Evolutionary conservation across 2,888 invertebrate species (phyloP).

Genomic region (Drosophila colorata): DNA sequence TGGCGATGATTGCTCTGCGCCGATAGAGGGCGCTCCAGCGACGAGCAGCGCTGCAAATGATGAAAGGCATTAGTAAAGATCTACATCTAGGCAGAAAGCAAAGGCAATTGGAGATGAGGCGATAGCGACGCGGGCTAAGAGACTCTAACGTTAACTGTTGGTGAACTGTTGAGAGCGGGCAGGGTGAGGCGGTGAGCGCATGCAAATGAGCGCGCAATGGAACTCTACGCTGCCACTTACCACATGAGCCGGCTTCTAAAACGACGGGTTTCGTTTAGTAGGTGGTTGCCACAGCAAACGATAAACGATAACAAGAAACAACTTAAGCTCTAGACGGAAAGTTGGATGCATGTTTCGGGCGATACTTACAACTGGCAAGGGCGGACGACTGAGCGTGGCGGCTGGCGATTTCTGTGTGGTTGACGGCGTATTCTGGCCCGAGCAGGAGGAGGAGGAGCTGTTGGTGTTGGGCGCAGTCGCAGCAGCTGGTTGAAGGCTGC

Average conservation of each 20-base stretch:
- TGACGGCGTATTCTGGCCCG: constrained; percentile 82
- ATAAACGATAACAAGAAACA: constrained; percentile 58
- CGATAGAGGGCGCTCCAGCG: constrained; percentile 91
- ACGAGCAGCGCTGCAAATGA: constrained; percentile 90
- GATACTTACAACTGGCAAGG: constrained; percentile 89
- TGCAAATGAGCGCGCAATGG: constrained; percentile 73
- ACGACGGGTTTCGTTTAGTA: constrained; percentile 15
- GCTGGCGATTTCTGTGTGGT: constrained; percentile 86
- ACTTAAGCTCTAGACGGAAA: constrained; percentile 49
- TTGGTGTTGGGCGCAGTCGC: constrained; percentile 16
- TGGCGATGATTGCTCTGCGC: constrained; percentile 86
- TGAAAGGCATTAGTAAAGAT: constrained; percentile 4
- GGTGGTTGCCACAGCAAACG: constrained; percentile 43
- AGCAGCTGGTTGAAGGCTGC: constrained; percentile 43
- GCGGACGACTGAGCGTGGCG: constrained; percentile 87
- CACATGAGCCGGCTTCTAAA: constrained; percentile 82
- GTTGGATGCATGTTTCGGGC: background rate
- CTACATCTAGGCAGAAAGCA: background rate
- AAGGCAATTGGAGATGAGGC: constrained; percentile 36
- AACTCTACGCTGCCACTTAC: constrained; percentile 72
- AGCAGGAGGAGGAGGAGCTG: constrained; percentile 27
- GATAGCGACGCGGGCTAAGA: constrained; percentile 17
- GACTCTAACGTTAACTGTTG: constrained; percentile 8
- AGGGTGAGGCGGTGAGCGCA: constrained; percentile 49
- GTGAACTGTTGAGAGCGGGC: constrained; percentile 14